Conservation (phyloP, 2,113 vertebrate genomes). For the Muntiacus muntjak region DNA sequence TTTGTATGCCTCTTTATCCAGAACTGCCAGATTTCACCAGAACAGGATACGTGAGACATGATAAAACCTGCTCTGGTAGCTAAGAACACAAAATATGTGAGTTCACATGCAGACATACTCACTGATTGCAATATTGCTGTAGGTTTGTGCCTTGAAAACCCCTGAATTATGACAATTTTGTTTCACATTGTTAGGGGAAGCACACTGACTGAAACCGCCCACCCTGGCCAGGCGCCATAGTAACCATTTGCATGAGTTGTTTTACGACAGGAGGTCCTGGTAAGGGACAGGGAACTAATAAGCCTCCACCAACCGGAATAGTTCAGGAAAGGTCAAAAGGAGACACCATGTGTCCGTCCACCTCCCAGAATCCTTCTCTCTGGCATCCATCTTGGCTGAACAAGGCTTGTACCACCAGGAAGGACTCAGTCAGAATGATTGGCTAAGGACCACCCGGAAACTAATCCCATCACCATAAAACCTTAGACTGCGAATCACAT, state of each 20-base stretch:
- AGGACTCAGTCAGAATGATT: not conserved
- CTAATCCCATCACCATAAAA: not conserved
- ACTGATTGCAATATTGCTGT: not conserved
- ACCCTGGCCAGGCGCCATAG: not conserved
- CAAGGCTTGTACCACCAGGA: not conserved
- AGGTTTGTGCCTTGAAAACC: not conserved
- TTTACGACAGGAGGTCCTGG: not conserved
- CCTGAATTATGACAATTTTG: not conserved
- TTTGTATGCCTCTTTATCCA: not conserved
- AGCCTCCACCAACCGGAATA: not conserved
- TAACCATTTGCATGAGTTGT: not conserved
- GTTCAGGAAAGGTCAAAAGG: not conserved
- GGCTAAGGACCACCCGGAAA: not conserved
- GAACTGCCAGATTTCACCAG: not conserved
- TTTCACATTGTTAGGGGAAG: not conserved
- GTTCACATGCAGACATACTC: not conserved
- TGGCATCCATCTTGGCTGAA: not conserved
- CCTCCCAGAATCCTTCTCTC: not conserved
- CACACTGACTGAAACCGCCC: not conserved
- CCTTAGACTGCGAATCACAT: not conserved
- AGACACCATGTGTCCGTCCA: not conserved
- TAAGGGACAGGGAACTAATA: not conserved
- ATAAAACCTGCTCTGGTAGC: not conserved
- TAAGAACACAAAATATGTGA: not conserved
- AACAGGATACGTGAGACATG: not conserved